Evolutionary conservation across 2,888 invertebrate genomes (phyloP).

Genomic region (Leptopterna dolabrata): DNA sequence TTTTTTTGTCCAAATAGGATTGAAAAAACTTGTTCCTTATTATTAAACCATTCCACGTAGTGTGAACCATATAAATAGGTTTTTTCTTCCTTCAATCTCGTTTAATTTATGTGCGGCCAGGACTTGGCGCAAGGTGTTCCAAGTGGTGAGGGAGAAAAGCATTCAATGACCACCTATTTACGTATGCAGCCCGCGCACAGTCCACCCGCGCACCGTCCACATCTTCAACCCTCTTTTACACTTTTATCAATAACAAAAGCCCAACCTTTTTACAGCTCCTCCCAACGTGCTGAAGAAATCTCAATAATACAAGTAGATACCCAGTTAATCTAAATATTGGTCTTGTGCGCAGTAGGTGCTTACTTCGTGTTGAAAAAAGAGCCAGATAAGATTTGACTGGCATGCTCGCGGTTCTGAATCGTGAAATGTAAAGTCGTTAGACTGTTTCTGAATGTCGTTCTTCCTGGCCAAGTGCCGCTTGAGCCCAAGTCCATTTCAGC

Average conservation of each 20-base stretch:
- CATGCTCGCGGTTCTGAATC: no score
- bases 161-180: constrained; percentile 62
- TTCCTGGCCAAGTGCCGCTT: no score
- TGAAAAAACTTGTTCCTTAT: constrained; percentile 1
- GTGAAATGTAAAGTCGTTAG: no score
- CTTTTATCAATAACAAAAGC: constrained; percentile 62
- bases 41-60: constrained; percentile 45
- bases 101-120: constrained; percentile 45
- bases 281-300: not conserved
- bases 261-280: constrained; percentile 14
- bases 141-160: constrained; percentile 37
- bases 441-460: no score
- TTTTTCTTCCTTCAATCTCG: constrained; percentile 38
- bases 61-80: not conserved
- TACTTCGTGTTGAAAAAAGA: no score
- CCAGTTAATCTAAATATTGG: no score
- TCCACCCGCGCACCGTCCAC: constrained; percentile 62
- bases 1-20: not conserved
- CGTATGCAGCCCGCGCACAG: constrained; percentile 60
- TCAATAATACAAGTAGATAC: not conserved
- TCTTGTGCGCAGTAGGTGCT: no score
- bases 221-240: constrained; percentile 56
- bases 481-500: no score
- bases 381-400: no score
- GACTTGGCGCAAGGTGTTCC: constrained; percentile 46